These are phyloP conservation scores for Cinara cedri DNA, from an alignment of 2,888 invertebrate species.

Conservation along the genomic window DNA sequence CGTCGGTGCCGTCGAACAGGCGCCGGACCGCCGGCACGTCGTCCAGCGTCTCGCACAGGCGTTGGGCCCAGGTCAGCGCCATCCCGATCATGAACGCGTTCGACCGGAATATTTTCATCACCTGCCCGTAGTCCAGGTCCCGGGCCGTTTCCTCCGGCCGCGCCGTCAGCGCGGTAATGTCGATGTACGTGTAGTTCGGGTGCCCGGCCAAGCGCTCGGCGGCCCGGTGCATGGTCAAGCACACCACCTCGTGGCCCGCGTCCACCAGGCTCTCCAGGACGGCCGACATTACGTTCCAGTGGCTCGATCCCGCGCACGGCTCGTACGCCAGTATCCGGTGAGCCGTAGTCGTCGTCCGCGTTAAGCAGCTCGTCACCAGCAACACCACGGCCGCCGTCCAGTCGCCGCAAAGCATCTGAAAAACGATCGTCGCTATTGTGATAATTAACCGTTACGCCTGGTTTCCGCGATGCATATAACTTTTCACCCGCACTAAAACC, in stretches of 20 bases:
- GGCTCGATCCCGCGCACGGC: neutral
- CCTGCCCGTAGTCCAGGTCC: neutral
- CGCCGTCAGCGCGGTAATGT: neutral
- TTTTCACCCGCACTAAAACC: too few species aligned
- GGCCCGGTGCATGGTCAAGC: neutral
- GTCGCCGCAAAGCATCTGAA: too few species aligned
- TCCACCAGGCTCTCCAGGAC: conserved; percentile 36
- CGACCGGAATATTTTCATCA: neutral
- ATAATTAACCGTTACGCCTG: too few species aligned
- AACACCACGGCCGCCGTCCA: neutral
- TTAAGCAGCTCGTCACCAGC: neutral
- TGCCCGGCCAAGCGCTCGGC: neutral
- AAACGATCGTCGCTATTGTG: too few species aligned
- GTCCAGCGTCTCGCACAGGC: neutral
- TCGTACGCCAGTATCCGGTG: conserved; percentile 35
- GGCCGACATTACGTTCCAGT: conserved; percentile 32
- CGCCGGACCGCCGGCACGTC: neutral
- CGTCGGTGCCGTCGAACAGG: neutral
- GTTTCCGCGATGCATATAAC: too few species aligned
- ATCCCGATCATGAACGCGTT: neutral
- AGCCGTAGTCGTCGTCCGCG: neutral
- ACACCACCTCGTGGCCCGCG: conserved; percentile 29
- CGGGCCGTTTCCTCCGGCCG: neutral
- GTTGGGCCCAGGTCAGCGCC: neutral
- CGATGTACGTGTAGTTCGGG: conserved; percentile 26